These are phyloP conservation scores for Drosophila bocqueti DNA, from an alignment of 1,140 invertebrate genomes.

Conservation along the genomic window DNA sequence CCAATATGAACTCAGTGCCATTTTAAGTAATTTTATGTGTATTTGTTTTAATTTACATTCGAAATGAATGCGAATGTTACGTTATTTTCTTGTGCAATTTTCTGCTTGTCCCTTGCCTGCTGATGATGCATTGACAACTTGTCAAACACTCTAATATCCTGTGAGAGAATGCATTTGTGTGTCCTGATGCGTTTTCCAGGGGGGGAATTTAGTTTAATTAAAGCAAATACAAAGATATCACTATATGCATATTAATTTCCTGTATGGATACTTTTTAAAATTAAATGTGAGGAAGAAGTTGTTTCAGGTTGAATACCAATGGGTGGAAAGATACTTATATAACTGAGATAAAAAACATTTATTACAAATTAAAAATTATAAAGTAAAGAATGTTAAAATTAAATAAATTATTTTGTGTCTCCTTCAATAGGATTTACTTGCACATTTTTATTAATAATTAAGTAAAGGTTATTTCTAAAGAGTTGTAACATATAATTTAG, in stretches of 20 bases:
- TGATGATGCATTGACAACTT: slow-evolving; percentile 59
- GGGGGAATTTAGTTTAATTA: slow-evolving; percentile 71
- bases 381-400: not conserved
- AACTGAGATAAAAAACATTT: not conserved
- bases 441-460: not conserved
- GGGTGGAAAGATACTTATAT: not conserved
- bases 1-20: slow-evolving; percentile 22
- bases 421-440: not conserved
- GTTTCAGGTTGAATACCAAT: no score
- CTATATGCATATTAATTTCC: slow-evolving; percentile 68
- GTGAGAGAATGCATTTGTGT: slow-evolving; percentile 12
- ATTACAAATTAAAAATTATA: not conserved
- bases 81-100: slow-evolving; percentile 38
- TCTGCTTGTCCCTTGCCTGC: slow-evolving; percentile 9
- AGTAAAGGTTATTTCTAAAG: not conserved
- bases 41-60: slow-evolving; percentile 63
- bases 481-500: not conserved
- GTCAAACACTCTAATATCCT: slow-evolving; percentile 64
- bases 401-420: not conserved
- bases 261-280: slow-evolving; percentile 19
- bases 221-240: slow-evolving; percentile 40
- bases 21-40: slow-evolving; percentile 79
- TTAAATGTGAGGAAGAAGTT: not conserved
- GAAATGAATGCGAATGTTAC: slow-evolving; percentile 46
- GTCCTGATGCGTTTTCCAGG: slow-evolving; percentile 14